Base-by-base conservation (phyloP, 2,113 vertebrate species). In the Crotalus horridus region DNA sequence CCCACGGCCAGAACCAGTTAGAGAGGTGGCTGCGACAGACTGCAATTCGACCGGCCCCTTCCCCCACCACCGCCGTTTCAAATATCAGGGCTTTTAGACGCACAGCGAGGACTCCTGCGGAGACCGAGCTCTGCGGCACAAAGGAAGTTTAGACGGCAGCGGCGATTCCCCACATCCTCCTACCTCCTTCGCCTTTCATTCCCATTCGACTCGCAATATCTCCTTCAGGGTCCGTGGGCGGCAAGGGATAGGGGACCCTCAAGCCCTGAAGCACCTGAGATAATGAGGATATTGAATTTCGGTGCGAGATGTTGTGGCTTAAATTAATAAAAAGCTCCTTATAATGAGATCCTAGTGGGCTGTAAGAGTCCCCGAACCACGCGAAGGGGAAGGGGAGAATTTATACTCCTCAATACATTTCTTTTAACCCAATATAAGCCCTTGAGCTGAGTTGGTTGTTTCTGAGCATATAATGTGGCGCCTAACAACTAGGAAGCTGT, bases 261-360 rank as follows among this genome's bases (percentile, higher is more conserved):
- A 93, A 90, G 56, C 74, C 74, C 55, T n/a, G 64, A 58, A 90
- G 56, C 89, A 93, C 81, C 92, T 93, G 88, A 90, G 86, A 64
- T 93, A 90, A 93, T 64, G 23, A 64, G 89, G 64, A 90, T 93
- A 90, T 87, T 51, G 56, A 48, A 93, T 87, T 90, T 87, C 46
- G 20, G 23, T 33, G 15, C 17, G 81, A 53, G 56, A 48, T 64
- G 90, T n/a, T 43, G 89, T 11, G 85, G 90, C 93, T 93, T 93
- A 90, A 90, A 93, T 93, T 90, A 87, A 93, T 90, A 87, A 29
- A 88, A 93, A 51, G 39, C 92, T 89, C 64, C 53, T 56, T 61
- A 43, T 90, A 93, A 90, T 58, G 55, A 93, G 69, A 90, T 56
- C 74, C 74, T 39, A 24, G 74, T 39, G 88, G 39, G 55, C 29